These are phyloP conservation scores for Merluccius polli DNA, from an alignment of 2,797 vertebrate genomes.

Conservation along the genomic window DNA sequence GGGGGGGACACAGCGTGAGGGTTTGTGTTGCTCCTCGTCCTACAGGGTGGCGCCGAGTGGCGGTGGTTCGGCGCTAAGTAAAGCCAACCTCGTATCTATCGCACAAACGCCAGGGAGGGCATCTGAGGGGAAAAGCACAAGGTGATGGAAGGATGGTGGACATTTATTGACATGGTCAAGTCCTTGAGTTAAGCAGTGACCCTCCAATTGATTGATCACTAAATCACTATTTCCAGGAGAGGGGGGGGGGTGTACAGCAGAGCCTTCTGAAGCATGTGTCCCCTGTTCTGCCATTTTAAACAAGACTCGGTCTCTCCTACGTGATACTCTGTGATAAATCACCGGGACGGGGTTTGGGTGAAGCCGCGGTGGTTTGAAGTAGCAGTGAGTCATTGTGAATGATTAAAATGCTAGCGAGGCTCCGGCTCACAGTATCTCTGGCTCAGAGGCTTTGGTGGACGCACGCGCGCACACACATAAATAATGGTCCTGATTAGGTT, in stretches of 20 bases:
- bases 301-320: neutral
- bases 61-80: constrained; percentile 61
- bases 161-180: constrained; percentile 69
- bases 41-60: constrained; percentile 55
- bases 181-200: constrained; percentile 59
- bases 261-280: constrained; percentile 44
- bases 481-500: constrained; percentile 57
- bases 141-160: constrained; percentile 56
- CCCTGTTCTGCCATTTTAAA: constrained; percentile 2
- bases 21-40: constrained; percentile 50
- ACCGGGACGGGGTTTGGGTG: too few species aligned
- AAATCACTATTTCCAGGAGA: constrained; percentile 70
- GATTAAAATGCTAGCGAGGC: constrained; percentile 62
- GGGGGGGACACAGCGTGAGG: constrained; percentile 39
- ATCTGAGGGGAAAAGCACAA: constrained; percentile 56
- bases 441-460: constrained; percentile 34
- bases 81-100: constrained; percentile 56
- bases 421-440: constrained; percentile 22
- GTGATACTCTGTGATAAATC: neutral
- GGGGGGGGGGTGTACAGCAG: constrained; percentile 58
- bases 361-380: constrained; percentile 61
- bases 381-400: constrained; percentile 62
- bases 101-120: constrained; percentile 40
- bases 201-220: constrained; percentile 60
- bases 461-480: constrained; percentile 48